Evolutionary conservation across 2,888 invertebrate genomes (phyloP).

Genomic region (Tenodera sinensis): DNA sequence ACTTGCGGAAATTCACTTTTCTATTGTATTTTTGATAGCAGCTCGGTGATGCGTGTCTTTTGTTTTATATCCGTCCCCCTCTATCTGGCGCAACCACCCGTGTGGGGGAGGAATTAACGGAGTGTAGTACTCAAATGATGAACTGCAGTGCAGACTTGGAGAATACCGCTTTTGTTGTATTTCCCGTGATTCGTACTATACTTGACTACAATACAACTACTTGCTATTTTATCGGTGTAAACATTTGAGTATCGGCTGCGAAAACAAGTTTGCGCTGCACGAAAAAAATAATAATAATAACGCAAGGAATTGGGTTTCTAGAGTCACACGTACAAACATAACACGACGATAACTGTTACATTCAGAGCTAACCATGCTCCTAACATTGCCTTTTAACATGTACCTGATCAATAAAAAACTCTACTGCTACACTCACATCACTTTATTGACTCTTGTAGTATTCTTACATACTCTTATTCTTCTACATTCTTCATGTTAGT

Average conservation of each 20-base stretch:
- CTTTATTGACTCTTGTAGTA: no score
- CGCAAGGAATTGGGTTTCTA: not conserved
- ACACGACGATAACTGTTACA: not conserved
- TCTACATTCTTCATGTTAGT: no score
- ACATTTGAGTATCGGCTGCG: not conserved
- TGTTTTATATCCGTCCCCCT: conserved; percentile 5
- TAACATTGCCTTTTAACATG: no score
- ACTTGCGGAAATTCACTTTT: conserved; percentile 12
- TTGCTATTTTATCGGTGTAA: not conserved
- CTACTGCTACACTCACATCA: no score
- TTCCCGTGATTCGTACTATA: not conserved
- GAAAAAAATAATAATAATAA: not conserved
- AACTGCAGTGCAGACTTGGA: not conserved
- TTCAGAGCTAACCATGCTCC: no score
- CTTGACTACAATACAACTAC: not conserved
- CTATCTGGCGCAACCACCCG: not conserved
- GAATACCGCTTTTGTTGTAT: not conserved
- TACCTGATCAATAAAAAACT: no score
- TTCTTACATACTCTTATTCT: no score
- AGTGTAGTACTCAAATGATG: not conserved
- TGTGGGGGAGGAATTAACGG: not conserved
- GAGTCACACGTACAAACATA: not conserved
- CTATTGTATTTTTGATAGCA: conserved; percentile 10
- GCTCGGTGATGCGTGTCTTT: conserved; percentile 5
- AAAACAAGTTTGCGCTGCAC: not conserved